These are phyloP conservation scores for Drymodes brunneopygia DNA, from an alignment of 2,113 vertebrate genomes.

Conservation along the genomic window DNA sequence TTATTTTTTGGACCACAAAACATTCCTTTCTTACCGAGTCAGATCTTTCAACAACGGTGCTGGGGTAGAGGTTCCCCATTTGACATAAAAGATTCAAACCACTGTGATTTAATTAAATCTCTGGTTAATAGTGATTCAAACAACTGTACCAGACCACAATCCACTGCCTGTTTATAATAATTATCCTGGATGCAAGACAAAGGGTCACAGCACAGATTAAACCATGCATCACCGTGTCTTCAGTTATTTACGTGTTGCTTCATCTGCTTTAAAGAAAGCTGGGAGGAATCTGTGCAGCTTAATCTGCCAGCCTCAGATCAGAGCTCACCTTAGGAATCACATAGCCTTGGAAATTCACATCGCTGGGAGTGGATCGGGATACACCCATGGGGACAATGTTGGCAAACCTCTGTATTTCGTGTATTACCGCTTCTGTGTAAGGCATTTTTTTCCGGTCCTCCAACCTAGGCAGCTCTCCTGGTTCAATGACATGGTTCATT, in stretches of 20 bases:
- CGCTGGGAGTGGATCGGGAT: background rate
- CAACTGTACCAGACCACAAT: background rate
- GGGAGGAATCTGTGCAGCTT: background rate
- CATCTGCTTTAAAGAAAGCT: background rate
- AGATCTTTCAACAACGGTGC: background rate
- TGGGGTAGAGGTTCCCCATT: background rate
- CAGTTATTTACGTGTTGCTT: background rate
- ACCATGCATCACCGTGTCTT: rapidly evolving
- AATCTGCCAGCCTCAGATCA: background rate
- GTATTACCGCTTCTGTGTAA: slow-evolving; percentile 84
- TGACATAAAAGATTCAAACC: background rate
- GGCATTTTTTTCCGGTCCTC: slow-evolving; percentile 72
- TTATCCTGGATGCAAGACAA: background rate
- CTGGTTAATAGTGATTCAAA: background rate
- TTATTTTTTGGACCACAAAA: background rate
- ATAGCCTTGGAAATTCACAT: slow-evolving; percentile 58
- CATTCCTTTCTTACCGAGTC: background rate
- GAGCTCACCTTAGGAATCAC: slow-evolving; percentile 65
- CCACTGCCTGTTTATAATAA: background rate
- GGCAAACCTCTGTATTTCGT: slow-evolving; percentile 83
- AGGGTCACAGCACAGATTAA: background rate
- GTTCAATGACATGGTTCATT: slow-evolving; percentile 55
- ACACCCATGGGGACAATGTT: slow-evolving; percentile 71
- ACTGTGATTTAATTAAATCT: background rate
- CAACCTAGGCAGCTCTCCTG: slow-evolving; percentile 50